Percentiles rank a stretch among this genome's conserved stretches.
phyloP scores from a whole-genome alignment of 2,888 invertebrate genomes.

The Celastrina argiolus region DNA sequence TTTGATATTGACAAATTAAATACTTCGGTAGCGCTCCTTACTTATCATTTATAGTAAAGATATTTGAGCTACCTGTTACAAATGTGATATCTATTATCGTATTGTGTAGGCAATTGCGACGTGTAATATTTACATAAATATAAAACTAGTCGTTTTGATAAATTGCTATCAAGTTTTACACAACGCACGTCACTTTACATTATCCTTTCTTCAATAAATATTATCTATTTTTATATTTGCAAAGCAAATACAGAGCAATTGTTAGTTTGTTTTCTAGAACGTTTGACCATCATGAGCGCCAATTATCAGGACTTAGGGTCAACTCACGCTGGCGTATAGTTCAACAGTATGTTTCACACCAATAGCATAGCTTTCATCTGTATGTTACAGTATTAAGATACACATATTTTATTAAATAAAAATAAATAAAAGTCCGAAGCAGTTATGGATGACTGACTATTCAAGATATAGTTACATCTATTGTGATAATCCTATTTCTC shows the following conservation, averaged over 20 bases:
- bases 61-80: background rate
- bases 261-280: background rate
- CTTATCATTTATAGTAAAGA: background rate
- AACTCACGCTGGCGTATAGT: too few relatives aligned
- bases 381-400: too few relatives aligned
- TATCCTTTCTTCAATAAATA: background rate
- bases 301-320: background rate
- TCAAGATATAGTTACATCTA: too few relatives aligned
- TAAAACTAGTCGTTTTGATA: background rate
- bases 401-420: too few relatives aligned
- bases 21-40: background rate
- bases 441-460: too few relatives aligned
- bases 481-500: too few relatives aligned
- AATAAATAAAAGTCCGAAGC: too few relatives aligned
- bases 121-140: background rate
- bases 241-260: background rate
- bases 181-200: background rate
- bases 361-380: too few relatives aligned
- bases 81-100: background rate
- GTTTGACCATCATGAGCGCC: background rate
- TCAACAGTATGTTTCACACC: too few relatives aligned
- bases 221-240: background rate
- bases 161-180: background rate
- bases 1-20: too few relatives aligned
- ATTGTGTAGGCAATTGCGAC: background rate